Evolutionary conservation across 2,113 vertebrate species (phyloP), one percentile per base, ranked within the genome.

Genomic region (Thryonomys swinderianus): DNA sequence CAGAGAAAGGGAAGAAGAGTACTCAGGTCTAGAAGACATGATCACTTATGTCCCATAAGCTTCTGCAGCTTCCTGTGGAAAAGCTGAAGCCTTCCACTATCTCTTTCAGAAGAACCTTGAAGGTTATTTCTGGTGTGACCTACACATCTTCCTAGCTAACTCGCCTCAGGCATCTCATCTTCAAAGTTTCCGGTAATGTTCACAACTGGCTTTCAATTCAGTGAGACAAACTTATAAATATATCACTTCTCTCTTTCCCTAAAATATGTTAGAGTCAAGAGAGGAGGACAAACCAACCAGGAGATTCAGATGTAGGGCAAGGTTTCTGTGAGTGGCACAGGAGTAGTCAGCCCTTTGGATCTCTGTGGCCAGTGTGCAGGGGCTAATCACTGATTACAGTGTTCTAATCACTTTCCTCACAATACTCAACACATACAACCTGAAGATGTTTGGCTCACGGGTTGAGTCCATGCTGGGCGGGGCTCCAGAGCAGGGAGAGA

Each of bases 141-240:
- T 92, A 91, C 90, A 96, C 88, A 97, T 92, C 97, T 98, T 97
- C 95, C 97, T 91, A 98, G 97, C 92, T 97, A 45, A 73, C 53
- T 97, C 92, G 94, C 96, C 95, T 96, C 2, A 93, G 97, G 94
- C 91, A 97, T 93, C 94, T 98, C 81, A 97, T 97, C 96, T 97
- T 98, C 95, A 97, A 98, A 98, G 96, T 91, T 96, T 97, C 93
- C 91, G 74, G 67, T 91, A 96, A 97, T 97, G 96, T 98, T 98
- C 96, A 98, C 95, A 98, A 97, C 94, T 97, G 71, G 93, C 90
- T 98, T 98, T 97, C 94, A 97, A 95, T 98, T 98, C 90, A 90
- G 86, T 90, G 85, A 97, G 97, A 76, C 7, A 97, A 84, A 95
- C 86, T 87, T 95, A 97, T 55, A 96, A 95, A 97, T 95, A 96